Conservation (phyloP, 1,140 invertebrate genomes). For the Drosophila lowei region DNA sequence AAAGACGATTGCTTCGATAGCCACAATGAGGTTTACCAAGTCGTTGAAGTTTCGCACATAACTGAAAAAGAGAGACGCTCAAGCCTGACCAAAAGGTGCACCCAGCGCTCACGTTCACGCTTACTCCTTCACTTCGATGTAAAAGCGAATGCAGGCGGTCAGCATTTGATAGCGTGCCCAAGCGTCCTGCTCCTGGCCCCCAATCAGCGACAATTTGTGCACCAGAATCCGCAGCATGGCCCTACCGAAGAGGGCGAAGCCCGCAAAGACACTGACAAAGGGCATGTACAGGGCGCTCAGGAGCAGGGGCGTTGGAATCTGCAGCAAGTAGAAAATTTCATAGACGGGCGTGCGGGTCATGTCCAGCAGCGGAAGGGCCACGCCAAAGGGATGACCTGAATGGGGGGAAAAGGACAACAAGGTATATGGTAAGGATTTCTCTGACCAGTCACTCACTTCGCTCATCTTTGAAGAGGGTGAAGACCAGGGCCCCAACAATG, state of each 20-base stretch:
- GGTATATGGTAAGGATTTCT: neutral
- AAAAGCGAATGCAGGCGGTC: slow-evolving; percentile 53
- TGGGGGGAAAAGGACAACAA: neutral
- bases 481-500: slow-evolving; percentile 57
- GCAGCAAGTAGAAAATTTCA: slow-evolving; percentile 65
- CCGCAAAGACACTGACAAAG: slow-evolving; percentile 74
- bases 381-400: slow-evolving; percentile 72
- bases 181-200: slow-evolving; percentile 6
- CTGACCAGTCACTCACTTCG: slow-evolving; percentile 43
- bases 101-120: neutral
- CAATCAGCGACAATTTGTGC: slow-evolving; percentile 44
- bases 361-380: slow-evolving; percentile 64
- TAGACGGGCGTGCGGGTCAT: slow-evolving; percentile 65
- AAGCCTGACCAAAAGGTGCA: too few relatives aligned
- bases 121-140: slow-evolving; percentile 43
- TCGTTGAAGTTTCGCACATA: slow-evolving; percentile 62
- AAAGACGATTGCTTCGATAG: slow-evolving; percentile 73
- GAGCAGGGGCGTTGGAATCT: slow-evolving; percentile 60
- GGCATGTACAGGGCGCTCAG: slow-evolving; percentile 76
- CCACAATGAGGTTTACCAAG: slow-evolving; percentile 64
- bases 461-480: slow-evolving; percentile 54
- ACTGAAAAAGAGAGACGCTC: slow-evolving; percentile 31
- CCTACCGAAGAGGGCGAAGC: slow-evolving; percentile 73
- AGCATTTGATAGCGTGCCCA: slow-evolving; percentile 33
- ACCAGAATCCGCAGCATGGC: slow-evolving; percentile 65